phyloP scores from a whole-genome alignment of 2,113 vertebrate genomes.

The Rhineura floridana region DNA sequence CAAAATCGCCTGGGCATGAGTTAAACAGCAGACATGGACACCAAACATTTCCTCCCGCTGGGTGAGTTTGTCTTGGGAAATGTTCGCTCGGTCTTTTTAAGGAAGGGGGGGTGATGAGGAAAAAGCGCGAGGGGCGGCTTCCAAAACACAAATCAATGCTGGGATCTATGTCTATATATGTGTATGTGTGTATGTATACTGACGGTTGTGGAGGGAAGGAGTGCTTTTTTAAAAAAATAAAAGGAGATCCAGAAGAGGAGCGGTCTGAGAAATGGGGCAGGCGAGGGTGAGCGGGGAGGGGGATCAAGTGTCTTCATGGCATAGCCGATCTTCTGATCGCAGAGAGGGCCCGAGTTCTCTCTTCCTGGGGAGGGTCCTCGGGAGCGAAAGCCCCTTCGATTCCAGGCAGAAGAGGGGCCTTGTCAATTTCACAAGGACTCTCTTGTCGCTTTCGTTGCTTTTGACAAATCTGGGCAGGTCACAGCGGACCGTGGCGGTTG shows the following conservation, averaged over 20 bases:
- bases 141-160: too few species aligned
- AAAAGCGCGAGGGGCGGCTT: neutral
- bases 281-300: neutral
- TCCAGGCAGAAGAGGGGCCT: neutral
- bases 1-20: slow-evolving; percentile 62
- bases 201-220: too few species aligned
- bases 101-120: too few species aligned
- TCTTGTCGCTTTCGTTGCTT: neutral
- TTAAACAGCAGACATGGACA: slow-evolving; percentile 73
- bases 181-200: too few species aligned
- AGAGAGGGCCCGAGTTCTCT: neutral
- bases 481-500: neutral
- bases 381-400: neutral
- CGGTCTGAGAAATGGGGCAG: too few species aligned
- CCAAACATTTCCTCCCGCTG: slow-evolving; percentile 80
- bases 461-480: neutral
- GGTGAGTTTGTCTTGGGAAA: slow-evolving; percentile 62
- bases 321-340: neutral
- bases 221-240: neutral
- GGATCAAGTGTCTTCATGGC: neutral
- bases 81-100: neutral
- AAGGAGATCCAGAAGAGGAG: neutral
- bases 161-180: too few species aligned
- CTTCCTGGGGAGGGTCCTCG: neutral
- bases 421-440: neutral